Percentiles rank a stretch among this genome's conserved stretches.
phyloP scores from a whole-genome alignment of 2,113 vertebrate species.

The Calidris pygmaea region DNA sequence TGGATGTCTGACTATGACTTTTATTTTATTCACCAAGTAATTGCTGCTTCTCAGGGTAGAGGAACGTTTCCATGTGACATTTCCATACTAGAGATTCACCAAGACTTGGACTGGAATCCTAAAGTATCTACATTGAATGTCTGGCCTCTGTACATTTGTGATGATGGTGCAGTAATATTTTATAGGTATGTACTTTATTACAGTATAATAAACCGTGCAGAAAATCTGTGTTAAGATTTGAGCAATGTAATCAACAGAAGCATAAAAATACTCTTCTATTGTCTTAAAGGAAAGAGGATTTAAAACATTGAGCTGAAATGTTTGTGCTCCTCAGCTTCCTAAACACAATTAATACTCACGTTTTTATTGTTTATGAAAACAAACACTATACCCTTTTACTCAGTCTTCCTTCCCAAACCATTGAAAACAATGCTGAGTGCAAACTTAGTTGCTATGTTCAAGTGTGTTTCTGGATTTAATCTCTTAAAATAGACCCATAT shows the following conservation, averaged over 20 bases:
- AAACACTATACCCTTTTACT: neutral
- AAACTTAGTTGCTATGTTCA: neutral
- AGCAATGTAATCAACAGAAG: neutral
- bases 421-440: neutral
- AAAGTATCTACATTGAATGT: slow-evolving; percentile 96
- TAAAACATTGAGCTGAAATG: neutral
- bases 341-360: neutral
- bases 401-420: neutral
- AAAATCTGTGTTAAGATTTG: neutral
- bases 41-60: slow-evolving; percentile 81
- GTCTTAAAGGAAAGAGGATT: neutral
- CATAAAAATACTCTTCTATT: neutral
- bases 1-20: neutral
- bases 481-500: neutral
- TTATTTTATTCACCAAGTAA: neutral
- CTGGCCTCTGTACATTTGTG: slow-evolving; percentile 99
- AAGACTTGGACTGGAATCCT: slow-evolving; percentile 98
- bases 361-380: neutral
- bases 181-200: slow-evolving; percentile 85
- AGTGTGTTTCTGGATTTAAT: neutral
- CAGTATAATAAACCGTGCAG: neutral
- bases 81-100: slow-evolving; percentile 96
- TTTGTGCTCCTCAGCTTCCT: neutral
- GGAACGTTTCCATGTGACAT: slow-evolving; percentile 99
- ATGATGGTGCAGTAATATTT: slow-evolving; percentile 98